Base-by-base conservation (phyloP, 2,113 vertebrate genomes). In the Formicarius rufipectus region DNA sequence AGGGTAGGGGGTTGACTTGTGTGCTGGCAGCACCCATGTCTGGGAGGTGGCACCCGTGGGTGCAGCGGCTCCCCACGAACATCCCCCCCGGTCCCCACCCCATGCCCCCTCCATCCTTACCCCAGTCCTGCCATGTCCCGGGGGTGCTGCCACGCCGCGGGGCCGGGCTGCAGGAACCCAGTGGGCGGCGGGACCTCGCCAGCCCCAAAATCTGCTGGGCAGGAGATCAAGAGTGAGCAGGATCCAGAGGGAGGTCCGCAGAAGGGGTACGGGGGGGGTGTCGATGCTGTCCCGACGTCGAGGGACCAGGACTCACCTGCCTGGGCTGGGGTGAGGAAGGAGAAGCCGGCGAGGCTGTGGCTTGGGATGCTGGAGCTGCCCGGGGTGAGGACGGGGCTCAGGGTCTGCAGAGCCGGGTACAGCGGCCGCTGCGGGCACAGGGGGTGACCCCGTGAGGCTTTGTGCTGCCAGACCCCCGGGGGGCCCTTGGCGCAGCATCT, bases 341-440 rank as follows among this genome's bases (percentile, higher is more conserved):
- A 89, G 64, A 99, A 99, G 47, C 93, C 95, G 23, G 97, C 96
- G 10, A 99, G 88, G 19, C 98, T 53, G 35, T 98, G 98, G 78
- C 97, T 96, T 8, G 98, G 81, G 66, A 98, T 80, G 25, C 97
- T 87, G 14, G 98, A 60, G 42, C 97, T 98, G 33, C 98, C 98
- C 2, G 98, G 97, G 52, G 98, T 19, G 12, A 98, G 95, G 89
- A 98, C 95, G 12, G 98, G 98, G 90, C 97, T 97, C 19, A 98
- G 69, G 64, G 97, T 90, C 95, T 99, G 98, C 88, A 99, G 96
- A 31, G 98, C 84, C 23, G 98, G 97, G 95, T 98, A 99, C 82
- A 99, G 96, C 11, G 98, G 97, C 84, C 98, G 98, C 99, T 99
- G 97, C 4, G 6, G 53, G 42, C 85, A 27, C 67, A 9, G 0